Conservation (phyloP, 2,797 vertebrate species). For the Schizopygopsis malacanthus region DNA sequence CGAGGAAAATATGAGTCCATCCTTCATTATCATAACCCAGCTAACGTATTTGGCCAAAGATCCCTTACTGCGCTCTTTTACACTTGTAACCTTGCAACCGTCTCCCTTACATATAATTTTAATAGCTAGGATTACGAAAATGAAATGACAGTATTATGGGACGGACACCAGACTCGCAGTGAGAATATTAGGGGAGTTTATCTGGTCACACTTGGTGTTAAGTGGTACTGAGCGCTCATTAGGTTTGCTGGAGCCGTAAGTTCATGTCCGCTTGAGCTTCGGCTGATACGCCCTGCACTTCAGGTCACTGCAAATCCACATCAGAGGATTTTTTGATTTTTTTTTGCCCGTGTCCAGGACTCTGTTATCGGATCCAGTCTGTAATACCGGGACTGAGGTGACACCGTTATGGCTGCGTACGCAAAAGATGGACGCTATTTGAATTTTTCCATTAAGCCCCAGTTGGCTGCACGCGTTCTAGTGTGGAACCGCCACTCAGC, state of each 20-base stretch:
- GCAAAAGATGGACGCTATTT: conserved; percentile 70
- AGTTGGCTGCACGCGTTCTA: conserved; percentile 67
- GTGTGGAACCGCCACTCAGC: conserved; percentile 68
- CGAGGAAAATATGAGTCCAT: conserved; percentile 41
- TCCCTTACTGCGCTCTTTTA: conserved; percentile 64
- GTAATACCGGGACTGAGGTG: conserved; percentile 66
- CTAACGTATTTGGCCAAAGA: conserved; percentile 54
- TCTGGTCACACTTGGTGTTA: conserved; percentile 80
- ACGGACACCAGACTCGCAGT: conserved; percentile 74
- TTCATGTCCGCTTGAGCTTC: conserved; percentile 70
- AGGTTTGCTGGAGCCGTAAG: conserved; percentile 76
- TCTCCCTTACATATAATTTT: conserved; percentile 76
- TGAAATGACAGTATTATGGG: conserved; percentile 80
- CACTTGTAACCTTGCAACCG: conserved; percentile 69
- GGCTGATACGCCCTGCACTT: conserved; percentile 72
- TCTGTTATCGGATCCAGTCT: conserved; percentile 74
- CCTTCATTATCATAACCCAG: conserved; percentile 29
- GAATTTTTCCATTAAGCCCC: conserved; percentile 73
- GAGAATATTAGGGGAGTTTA: conserved; percentile 77
- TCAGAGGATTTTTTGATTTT: conserved; percentile 67
- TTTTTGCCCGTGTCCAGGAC: conserved; percentile 63
- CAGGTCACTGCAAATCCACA: conserved; percentile 70
- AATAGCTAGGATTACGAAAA: conserved; percentile 82
- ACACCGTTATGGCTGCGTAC: conserved; percentile 67
- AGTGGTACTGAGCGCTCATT: conserved; percentile 81